Percentiles rank a stretch among this genome's conserved stretches.
Conservation (phyloP, 2,797 vertebrate genomes). For the Poeciliopsis presidionis region DNA sequence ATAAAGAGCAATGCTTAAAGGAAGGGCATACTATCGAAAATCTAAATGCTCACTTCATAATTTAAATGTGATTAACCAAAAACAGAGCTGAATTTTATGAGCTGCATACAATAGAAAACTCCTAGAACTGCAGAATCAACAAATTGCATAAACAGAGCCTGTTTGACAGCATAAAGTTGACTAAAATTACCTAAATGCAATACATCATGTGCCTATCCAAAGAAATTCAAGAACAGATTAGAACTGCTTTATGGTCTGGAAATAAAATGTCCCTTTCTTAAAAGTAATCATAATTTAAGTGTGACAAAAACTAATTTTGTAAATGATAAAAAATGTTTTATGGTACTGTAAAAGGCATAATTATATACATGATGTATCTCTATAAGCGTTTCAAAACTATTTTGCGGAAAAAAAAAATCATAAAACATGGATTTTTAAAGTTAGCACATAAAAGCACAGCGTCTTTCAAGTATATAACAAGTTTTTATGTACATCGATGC, state of each 20-base stretch:
- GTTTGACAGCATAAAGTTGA: neutral
- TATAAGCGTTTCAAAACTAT: conserved; percentile 11
- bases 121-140: neutral
- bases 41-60: neutral
- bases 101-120: neutral
- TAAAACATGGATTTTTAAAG: conserved; percentile 17
- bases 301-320: neutral
- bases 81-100: neutral
- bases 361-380: conserved; percentile 34
- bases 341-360: neutral
- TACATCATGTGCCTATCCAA: neutral
- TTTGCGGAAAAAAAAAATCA: conserved; percentile 27
- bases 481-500: conserved; percentile 13
- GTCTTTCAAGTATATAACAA: conserved; percentile 16
- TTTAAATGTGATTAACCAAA: neutral
- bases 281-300: neutral
- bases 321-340: neutral
- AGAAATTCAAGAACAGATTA: neutral
- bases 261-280: too few relatives aligned
- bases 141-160: neutral
- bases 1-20: neutral
- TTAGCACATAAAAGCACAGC: conserved; percentile 24
- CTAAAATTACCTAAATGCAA: neutral
- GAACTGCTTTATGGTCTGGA: neutral
- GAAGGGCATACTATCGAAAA: neutral